phyloP scores from a whole-genome alignment of 2,888 invertebrate genomes.

The Ischnura elegans region DNA sequence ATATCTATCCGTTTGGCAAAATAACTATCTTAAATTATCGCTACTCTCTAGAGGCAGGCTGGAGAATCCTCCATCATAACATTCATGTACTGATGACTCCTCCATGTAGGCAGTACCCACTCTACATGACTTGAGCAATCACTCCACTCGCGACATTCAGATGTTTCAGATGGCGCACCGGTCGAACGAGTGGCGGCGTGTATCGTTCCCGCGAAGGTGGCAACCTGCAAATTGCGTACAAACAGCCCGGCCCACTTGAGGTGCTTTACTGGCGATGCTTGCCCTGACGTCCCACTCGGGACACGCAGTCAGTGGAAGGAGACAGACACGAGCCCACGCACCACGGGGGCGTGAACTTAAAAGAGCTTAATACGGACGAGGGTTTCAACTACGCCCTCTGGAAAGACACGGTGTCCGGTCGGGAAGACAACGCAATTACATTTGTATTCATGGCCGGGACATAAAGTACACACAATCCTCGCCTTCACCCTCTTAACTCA shows the following conservation, averaged over 20 bases:
- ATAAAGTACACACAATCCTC: neutral
- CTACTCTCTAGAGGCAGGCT: too few relatives aligned
- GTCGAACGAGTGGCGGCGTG: neutral
- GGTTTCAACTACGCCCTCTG: slow-evolving; percentile 33
- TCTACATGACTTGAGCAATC: too few relatives aligned
- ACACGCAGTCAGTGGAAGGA: neutral
- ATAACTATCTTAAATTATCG: too few relatives aligned
- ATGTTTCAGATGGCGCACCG: neutral
- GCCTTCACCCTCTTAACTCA: neutral
- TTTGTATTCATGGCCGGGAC: slow-evolving; percentile 19
- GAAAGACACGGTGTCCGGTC: slow-evolving; percentile 31
- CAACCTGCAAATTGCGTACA: slow-evolving; percentile 14
- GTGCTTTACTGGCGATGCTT: too few relatives aligned
- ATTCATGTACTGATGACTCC: too few relatives aligned
- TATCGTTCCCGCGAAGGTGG: neutral
- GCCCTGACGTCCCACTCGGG: too few relatives aligned
- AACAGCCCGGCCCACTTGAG: neutral
- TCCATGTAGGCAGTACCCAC: too few relatives aligned
- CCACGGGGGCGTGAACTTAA: neutral
- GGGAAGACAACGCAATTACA: slow-evolving; percentile 38
- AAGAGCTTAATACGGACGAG: slow-evolving; percentile 16
- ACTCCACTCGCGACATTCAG: neutral
- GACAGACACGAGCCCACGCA: neutral
- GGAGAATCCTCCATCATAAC: too few relatives aligned
- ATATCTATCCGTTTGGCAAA: too few relatives aligned